Evolutionary conservation across 2,888 invertebrate genomes (phyloP).

Genomic region (Cyclophora punctaria): DNA sequence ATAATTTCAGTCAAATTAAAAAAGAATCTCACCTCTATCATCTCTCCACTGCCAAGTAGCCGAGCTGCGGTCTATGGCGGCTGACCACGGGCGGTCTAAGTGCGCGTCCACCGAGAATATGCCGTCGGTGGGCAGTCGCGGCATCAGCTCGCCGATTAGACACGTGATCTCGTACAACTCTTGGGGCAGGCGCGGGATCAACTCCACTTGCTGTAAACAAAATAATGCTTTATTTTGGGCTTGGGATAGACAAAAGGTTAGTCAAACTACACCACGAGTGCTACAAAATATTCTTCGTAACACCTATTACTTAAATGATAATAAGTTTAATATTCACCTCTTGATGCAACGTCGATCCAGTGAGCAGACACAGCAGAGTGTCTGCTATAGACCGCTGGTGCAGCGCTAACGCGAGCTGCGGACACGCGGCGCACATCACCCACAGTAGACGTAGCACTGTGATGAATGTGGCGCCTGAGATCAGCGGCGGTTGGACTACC

Average conservation of each 20-base stretch:
- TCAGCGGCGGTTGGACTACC: constrained; percentile 95
- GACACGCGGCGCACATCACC: constrained; percentile 96
- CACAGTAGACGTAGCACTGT: constrained; percentile 97
- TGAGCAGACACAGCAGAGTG: constrained; percentile 93
- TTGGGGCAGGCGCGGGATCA: constrained; percentile 93
- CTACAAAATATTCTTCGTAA: too few relatives aligned
- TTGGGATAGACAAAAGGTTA: neutral
- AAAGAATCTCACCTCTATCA: constrained; percentile 80
- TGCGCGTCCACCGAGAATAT: constrained; percentile 95
- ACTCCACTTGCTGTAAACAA: constrained; percentile 78
- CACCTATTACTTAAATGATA: neutral
- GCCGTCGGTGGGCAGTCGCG: constrained; percentile 94
- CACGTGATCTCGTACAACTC: constrained; percentile 98
- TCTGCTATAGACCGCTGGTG: constrained; percentile 97
- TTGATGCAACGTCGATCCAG: constrained; percentile 84
- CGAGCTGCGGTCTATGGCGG: constrained; percentile 89
- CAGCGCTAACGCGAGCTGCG: constrained; percentile 92
- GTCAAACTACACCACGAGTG: neutral
- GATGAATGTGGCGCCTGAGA: constrained; percentile 96
- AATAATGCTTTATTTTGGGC: too few relatives aligned
- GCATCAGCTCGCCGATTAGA: constrained; percentile 97
- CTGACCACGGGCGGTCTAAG: constrained; percentile 83
- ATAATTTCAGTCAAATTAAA: neutral
- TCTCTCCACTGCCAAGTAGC: constrained; percentile 95
- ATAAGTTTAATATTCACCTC: constrained; percentile 31